phyloP scores from a whole-genome alignment of 2,888 invertebrate genomes.

The Archips crataeganus region DNA sequence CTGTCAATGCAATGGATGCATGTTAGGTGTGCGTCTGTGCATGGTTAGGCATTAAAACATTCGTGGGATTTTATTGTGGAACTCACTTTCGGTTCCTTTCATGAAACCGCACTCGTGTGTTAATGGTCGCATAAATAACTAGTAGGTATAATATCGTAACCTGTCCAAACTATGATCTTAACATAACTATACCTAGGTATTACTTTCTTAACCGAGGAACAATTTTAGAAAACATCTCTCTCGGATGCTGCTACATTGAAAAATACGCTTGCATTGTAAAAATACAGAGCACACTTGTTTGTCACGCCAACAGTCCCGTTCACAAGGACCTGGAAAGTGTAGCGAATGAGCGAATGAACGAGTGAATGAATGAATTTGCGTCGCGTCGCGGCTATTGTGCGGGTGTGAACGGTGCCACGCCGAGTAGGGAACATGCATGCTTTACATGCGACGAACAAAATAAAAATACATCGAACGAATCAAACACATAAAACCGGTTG shows the following conservation, averaged over 20 bases:
- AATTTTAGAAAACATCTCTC: not conserved
- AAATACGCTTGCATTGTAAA: constrained; percentile 4
- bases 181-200: too few relatives aligned
- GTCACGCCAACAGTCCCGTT: constrained; percentile 18
- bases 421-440: not conserved
- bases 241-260: not conserved
- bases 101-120: too few relatives aligned
- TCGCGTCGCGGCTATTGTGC: constrained; percentile 16
- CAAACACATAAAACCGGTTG: not conserved
- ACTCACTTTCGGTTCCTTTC: too few relatives aligned
- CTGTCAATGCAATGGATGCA: too few relatives aligned
- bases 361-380: constrained; percentile 1
- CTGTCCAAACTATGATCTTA: too few relatives aligned
- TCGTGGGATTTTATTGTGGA: too few relatives aligned
- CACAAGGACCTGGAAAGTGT: constrained; percentile 35
- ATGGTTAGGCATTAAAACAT: too few relatives aligned
- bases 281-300: constrained; percentile 19
- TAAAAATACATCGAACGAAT: not conserved
- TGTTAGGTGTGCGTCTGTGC: too few relatives aligned
- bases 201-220: not conserved
- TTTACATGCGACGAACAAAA: not conserved
- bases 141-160: too few relatives aligned
- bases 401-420: constrained; percentile 9
- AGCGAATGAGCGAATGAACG: constrained; percentile 16
- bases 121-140: too few relatives aligned